Base-by-base conservation (phyloP, 1,140 invertebrate species). In the Bactericera cockerelli region DNA sequence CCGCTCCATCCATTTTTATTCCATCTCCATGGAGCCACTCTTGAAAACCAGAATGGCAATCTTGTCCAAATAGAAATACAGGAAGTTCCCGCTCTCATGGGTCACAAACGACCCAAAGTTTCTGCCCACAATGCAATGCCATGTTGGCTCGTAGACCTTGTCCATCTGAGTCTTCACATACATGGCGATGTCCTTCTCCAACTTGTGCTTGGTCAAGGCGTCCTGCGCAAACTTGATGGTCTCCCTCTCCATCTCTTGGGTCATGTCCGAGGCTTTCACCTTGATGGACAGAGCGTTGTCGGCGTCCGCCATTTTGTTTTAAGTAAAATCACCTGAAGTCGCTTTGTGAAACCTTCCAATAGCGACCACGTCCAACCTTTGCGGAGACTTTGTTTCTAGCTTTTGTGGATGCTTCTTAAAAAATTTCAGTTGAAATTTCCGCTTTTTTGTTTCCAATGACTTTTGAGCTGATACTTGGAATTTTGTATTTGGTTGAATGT, bases 61-160 rank as follows among this genome's bases (percentile, higher is more conserved):
- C 69, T 84, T 81, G 61, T 82, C 82, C 61, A 83, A 68, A 63
- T 83, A 84, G 70, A 83, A 83, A 68, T 86, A 84, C 65, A 86
- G 83, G 73, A 86, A 84, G 67, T 86, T 81, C 64, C 82, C 80
- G 26, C 82, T 83, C 70, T 84, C 82, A 65, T 84, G 83, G 8
- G 82, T 85, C 19, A 86, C 80, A 66, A 81, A 83, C 66, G 77
- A 79, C 42, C 81, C 80, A 65, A 82, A 82, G 68, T 82, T 82
- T 19, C 80, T 70, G 22, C 80, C 80, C 57, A 82, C 80, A 64
- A 82, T 80, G 65, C 78, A 80, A 67, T 81, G 80, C 81, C 81
- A 83, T 13, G 83, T 84, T 19, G 83, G 83, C 66, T 81, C 81
- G 73, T 81, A 85, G 68, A 84, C 84, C 70, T 84, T 84, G 74